phyloP scores from a whole-genome alignment of 2,113 vertebrate genomes.

The Perca fluviatilis region DNA sequence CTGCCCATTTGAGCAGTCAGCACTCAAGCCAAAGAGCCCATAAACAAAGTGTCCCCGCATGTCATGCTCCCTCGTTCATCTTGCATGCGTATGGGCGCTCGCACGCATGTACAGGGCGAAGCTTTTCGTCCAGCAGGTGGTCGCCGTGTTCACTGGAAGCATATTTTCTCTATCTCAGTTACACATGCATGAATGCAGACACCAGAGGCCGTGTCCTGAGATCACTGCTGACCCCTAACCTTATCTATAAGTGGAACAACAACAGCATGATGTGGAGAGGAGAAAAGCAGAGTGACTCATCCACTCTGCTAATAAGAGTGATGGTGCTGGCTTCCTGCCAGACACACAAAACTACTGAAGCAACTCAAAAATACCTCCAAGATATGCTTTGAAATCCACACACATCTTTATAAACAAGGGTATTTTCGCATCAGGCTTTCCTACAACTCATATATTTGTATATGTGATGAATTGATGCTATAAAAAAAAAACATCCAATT shows the following conservation, averaged over 20 bases:
- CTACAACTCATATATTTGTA: conserved; percentile 18
- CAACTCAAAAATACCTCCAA: conserved; percentile 11
- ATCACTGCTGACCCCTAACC: conserved; percentile 55
- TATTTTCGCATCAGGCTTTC: conserved; percentile 31
- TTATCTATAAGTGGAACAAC: conserved; percentile 56
- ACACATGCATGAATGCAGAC: conserved; percentile 11
- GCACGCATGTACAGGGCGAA: not conserved
- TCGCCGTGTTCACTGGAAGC: conserved; percentile 21
- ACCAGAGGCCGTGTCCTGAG: conserved; percentile 21
- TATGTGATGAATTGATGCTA: conserved; percentile 16
- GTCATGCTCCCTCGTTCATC: conserved; percentile 60
- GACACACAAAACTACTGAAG: conserved; percentile 27
- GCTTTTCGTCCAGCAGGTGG: conserved; percentile 25
- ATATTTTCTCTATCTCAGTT: not conserved
- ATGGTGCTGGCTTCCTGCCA: conserved; percentile 55
- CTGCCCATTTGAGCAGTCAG: conserved; percentile 54
- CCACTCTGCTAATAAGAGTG: conserved; percentile 61
- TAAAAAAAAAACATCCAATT: conserved; percentile 18
- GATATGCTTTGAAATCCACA: conserved; percentile 9
- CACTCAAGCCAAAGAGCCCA: conserved; percentile 47
- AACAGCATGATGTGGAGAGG: conserved; percentile 35
- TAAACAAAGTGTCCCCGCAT: conserved; percentile 67
- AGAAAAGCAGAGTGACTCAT: conserved; percentile 62
- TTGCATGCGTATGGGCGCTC: conserved; percentile 6
- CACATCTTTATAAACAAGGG: conserved; percentile 22